Evolutionary conservation across 64 coral and sea anemone genomes (phyloP), one percentile per base, ranked within the genome.

Genomic region (Orbicella faveolata): DNA sequence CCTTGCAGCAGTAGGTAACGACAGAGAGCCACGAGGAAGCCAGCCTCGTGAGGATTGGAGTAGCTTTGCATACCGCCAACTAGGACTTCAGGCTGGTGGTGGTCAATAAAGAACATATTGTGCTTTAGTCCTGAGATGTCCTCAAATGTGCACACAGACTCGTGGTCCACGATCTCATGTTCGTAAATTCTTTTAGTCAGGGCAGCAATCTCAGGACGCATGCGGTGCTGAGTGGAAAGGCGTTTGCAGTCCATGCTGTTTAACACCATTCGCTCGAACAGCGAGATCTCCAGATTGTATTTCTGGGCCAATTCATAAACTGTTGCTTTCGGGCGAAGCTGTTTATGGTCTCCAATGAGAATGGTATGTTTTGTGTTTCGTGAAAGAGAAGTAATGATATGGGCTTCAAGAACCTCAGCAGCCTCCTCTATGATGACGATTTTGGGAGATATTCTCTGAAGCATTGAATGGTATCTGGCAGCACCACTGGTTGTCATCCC

Each of bases 261-360:
- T 36, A 83, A 83, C 13, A 92, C 84, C 96, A 98, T 87, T 77
- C 96, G 88, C 72, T 98, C 96, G 66, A 98, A 94, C 67, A 98
- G 75, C 7, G 96, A 98, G 13, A 98, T 89, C 41, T 94, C 90
- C 55, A 98, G 63, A 23, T 92, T 94, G 83, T 87, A 94, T 19
- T 92, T 91, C 63, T 92, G 87, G 21, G 90, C 90, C 34, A 98
- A 85, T 2, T 89, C 69, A 80, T 94, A 98, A 12, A 98, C 96
- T 13, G 87, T 98, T 12, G 92, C 89, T 37, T 72, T 98, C 35
- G 96, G 96, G 54, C 95, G 87, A 15, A 98, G 87, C 55, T 98
- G 95, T 75, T 98, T 79, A 73, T 98, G 96, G 70, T 98, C 96
- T 62, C 95, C 95, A 83, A 98, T 98, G 61, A 94, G 82, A 79